Evolutionary conservation across 92 coral and sea anemone genomes (phyloP), one percentile per base, ranked within the genome.

Genomic region (Epizoanthus stellaris): DNA sequence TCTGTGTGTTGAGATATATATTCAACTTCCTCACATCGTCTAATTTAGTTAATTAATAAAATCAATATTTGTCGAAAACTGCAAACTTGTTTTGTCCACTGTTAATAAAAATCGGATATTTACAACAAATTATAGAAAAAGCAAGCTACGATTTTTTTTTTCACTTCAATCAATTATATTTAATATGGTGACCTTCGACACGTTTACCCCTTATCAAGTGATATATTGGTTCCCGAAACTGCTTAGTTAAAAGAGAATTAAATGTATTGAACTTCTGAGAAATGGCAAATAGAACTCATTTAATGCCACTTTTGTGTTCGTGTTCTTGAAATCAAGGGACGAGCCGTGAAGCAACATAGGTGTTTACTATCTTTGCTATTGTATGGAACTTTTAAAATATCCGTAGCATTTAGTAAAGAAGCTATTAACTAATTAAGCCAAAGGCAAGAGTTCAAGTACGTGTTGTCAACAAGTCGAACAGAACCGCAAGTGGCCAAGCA

Each of bases 31-130:
- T 3, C 2, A 43, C 7, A 45, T 62, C 58, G 23, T 4, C 23
- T 16, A 40, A 42, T 77, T 61, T 77, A 42, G 17, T 77, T 60
- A 20, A 39, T 79, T 45, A 21, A 23, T 43, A 34, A 63, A 63
- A 42, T 63, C 21, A 64, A 63, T 45, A 36, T 64, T 43, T 79
- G 25, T 39, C 7, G 11, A 39, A 63, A 38, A 79, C 16, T 63
- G 70, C 11, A 38, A 62, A 43, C 40, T 77, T 77, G 72, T 62
- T 49, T 79, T 62, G 72, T 79, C 70, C 83, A 59, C 71, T 79
- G 23, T 71, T 79, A n/a, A 16, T 13, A 40, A 43, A 4, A 63
- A n/a, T 43, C 60, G 39, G 43, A 19, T 21, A 3, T 60, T 79
- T 58, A 61, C 70, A 23, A 42, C 71, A 40, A 63, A 59, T 79